phyloP scores from a whole-genome alignment of 2,113 vertebrate species.

The Cairina moschata region DNA sequence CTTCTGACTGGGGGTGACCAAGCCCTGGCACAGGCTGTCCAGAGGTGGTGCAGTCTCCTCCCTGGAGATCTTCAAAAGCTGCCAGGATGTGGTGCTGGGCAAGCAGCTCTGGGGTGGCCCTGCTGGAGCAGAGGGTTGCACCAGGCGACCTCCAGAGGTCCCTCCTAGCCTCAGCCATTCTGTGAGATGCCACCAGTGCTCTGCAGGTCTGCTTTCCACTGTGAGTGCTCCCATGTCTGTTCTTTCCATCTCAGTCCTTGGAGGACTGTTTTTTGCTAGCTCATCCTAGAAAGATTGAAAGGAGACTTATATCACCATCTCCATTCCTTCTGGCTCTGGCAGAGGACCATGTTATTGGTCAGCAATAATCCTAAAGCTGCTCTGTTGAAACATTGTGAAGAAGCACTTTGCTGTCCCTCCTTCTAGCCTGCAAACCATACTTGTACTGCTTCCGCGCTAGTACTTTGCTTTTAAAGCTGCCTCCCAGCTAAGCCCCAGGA shows the following conservation, averaged over 20 bases:
- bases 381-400: neutral
- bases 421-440: fast-evolving
- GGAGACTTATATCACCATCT: neutral
- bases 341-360: neutral
- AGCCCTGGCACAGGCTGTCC: neutral
- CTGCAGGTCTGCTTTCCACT: neutral
- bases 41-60: neutral
- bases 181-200: neutral
- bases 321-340: neutral
- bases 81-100: neutral
- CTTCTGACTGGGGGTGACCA: neutral
- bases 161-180: neutral
- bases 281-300: neutral
- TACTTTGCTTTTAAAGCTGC: neutral
- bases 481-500: neutral
- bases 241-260: neutral
- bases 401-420: neutral
- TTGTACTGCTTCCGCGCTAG: neutral
- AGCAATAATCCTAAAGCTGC: neutral
- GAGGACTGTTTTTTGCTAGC: neutral
- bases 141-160: neutral
- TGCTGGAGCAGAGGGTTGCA: neutral
- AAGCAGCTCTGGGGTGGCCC: neutral
- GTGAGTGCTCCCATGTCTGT: neutral
- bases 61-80: neutral